Base-by-base conservation (phyloP, 2,113 vertebrate genomes). In the Pterophyllum scalare region DNA sequence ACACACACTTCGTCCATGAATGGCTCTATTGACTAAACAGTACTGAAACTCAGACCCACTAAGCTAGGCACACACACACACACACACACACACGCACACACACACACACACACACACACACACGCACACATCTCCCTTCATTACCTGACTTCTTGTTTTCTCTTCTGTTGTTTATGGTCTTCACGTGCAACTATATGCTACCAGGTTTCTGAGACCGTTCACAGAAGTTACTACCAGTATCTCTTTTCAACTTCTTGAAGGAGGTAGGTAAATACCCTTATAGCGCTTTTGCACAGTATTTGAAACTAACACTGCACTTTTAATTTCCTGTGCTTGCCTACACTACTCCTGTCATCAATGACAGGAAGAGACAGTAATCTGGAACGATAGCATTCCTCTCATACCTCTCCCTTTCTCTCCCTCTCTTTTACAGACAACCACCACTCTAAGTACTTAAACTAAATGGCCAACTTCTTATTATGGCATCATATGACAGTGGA, bases 311-410 rank as follows among this genome's bases (percentile, higher is more conserved):
- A 38, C 35, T 38, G 9, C 35, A 22, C 54, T 56, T 22, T 9
- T n/a, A 22, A 28, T 31, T 54, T 20, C 17, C 49, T 20, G 19
- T 20, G 2, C 46, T 38, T 3, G 15, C 7, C 17, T 10, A 10
- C 56, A 70, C 60, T 76, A n/a, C 40, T 59, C 61, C 28, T 52
- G 12, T 65, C 64, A 22, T 80, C 64, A 81, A 13, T 58, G 79
- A 84, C 88, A 59, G 35, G 75, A 91, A 64, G 72, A 59, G 88
- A 89, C 87, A 77, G n/a, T 88, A 84, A 92, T 91, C 86, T 92
- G 87, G 87, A 31, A 33, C 17, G 84, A 84, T 79, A 40, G 77
- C 89, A 92, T 92, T 92, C 92, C 82, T 81, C 17, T 82, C 87
- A 93, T 93, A 75, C 60, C 76, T 54, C 28, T 54, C 24, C 33